A percentile compares a stretch with the other conserved stretches of the same genome.
phyloP scores from a whole-genome alignment of 2,888 invertebrate species.

The Anticlea derivata region DNA sequence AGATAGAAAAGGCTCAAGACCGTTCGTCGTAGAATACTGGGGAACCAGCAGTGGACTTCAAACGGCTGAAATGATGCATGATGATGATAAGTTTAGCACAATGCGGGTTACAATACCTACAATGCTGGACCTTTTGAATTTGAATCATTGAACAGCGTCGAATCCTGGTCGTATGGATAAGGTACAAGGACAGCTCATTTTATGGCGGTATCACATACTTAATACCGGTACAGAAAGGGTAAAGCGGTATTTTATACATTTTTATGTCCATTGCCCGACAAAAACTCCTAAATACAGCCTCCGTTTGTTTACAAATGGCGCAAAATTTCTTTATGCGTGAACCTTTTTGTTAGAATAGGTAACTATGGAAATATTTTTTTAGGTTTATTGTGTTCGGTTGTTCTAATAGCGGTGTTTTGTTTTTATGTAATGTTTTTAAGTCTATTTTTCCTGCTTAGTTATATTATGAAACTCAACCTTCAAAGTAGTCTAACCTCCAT shows the following conservation, averaged over 20 bases:
- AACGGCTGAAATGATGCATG: no score
- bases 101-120: conserved; percentile 4
- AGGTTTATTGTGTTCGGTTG: conserved; percentile 37
- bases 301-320: conserved; percentile 59
- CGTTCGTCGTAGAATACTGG: no score
- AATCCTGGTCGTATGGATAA: conserved; percentile 21
- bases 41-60: no score
- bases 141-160: conserved; percentile 23
- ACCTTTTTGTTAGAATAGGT: conserved; percentile 52
- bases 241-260: conserved; percentile 40
- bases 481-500: no score
- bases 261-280: conserved; percentile 39
- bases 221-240: conserved; percentile 33
- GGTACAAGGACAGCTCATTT: conserved; percentile 22
- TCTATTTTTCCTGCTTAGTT: no score
- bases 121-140: conserved; percentile 6
- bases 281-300: conserved; percentile 34
- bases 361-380: conserved; percentile 42
- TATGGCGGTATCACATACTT: conserved; percentile 31
- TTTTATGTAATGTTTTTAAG: not conserved
- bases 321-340: conserved; percentile 57
- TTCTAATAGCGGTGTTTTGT: conserved; percentile 6
- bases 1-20: no score
- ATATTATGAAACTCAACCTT: no score
- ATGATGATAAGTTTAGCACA: no score